Conservation (phyloP, 2,888 invertebrate species). For the Heliconius ismenius region DNA sequence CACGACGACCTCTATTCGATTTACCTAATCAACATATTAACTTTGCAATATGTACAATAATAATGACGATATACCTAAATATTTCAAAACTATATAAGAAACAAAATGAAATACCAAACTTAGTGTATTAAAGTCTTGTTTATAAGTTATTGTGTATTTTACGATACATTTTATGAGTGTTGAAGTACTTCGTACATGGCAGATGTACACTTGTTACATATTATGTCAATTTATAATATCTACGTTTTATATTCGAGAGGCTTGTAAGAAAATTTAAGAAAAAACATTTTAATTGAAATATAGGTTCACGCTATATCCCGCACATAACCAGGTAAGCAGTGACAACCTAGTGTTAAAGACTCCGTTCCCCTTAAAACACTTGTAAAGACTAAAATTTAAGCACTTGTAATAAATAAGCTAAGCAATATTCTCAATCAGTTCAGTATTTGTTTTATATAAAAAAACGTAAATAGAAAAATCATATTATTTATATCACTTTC, state of each 20-base stretch:
- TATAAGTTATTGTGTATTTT: not conserved
- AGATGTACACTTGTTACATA: not conserved
- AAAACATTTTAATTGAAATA: no score
- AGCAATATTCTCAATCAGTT: no score
- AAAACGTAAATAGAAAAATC: no score
- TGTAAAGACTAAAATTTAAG: no score
- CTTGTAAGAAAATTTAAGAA: not conserved
- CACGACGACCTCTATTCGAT: no score
- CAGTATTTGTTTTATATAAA: no score
- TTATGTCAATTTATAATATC: not conserved
- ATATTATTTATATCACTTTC: no score
- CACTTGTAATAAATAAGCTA: no score
- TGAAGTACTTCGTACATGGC: not conserved
- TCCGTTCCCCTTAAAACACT: no score
- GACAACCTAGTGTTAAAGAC: no score
- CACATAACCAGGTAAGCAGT: not conserved
- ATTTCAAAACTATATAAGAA: not conserved
- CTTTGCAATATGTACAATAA: no score
- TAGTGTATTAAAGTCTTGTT: not conserved
- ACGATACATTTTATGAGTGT: not conserved
- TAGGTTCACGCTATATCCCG: not conserved
- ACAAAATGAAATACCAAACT: not conserved
- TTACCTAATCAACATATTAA: no score
- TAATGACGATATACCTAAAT: not conserved
- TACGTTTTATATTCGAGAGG: not conserved